Evolutionary conservation across 2,888 invertebrate genomes (phyloP).

Genomic region (Fragum whitleyi): DNA sequence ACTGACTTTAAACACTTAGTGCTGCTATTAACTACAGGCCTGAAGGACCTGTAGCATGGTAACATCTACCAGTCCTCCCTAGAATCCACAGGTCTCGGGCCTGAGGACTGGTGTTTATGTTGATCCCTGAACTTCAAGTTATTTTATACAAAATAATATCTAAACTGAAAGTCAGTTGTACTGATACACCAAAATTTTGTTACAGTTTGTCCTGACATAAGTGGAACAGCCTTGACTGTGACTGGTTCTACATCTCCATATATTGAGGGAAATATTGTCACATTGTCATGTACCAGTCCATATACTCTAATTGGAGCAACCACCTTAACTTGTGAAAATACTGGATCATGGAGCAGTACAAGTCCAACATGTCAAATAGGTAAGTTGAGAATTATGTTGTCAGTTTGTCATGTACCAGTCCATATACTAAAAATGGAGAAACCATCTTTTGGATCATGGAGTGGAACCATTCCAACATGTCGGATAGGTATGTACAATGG

Average conservation of each 20-base stretch:
- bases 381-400: neutral
- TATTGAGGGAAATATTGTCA: neutral
- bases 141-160: too few species aligned
- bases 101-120: too few species aligned
- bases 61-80: too few species aligned
- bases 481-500: too few species aligned
- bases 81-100: too few species aligned
- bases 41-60: too few species aligned
- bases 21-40: too few species aligned
- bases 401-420: neutral
- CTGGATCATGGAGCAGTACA: neutral
- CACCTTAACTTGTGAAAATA: neutral
- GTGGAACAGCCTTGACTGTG: neutral
- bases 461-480: too few species aligned
- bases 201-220: neutral
- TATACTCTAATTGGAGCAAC: neutral
- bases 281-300: slow-evolving; percentile 1
- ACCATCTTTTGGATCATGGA: neutral
- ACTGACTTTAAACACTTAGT: too few species aligned
- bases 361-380: neutral
- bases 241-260: neutral
- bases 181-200: too few species aligned
- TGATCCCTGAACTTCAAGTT: too few species aligned
- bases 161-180: too few species aligned
- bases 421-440: neutral